Conservation (phyloP, 2,797 vertebrate genomes). For the Mus spretus region DNA sequence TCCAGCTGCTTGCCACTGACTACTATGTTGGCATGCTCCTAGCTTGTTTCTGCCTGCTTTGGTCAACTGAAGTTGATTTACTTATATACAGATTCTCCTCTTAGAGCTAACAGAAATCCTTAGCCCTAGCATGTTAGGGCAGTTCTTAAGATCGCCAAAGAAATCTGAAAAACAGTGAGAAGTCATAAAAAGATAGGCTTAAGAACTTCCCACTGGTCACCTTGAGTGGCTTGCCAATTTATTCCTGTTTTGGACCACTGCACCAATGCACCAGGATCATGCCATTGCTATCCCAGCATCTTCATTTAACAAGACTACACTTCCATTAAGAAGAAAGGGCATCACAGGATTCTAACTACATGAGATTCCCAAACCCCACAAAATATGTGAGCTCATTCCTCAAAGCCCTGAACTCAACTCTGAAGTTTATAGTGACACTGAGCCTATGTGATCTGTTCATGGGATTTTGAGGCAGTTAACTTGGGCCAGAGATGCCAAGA, state of each 20-base stretch:
- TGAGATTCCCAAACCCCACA: background rate
- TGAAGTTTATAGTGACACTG: background rate
- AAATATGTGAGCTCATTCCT: background rate
- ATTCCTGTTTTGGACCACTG: background rate
- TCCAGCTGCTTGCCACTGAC: background rate
- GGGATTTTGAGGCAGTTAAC: background rate
- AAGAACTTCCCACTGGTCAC: background rate
- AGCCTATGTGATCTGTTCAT: background rate
- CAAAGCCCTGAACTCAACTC: background rate
- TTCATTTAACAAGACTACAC: background rate
- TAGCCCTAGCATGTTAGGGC: background rate
- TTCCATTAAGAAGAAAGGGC: background rate
- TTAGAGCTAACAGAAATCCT: background rate
- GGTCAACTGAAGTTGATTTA: background rate
- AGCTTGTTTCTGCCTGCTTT: background rate
- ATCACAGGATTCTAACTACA: background rate
- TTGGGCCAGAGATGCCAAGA: background rate
- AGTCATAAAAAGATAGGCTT: conserved; percentile 16
- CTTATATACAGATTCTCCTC: background rate
- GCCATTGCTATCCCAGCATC: background rate
- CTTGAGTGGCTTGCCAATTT: background rate
- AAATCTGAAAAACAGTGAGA: conserved; percentile 2
- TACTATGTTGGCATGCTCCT: background rate
- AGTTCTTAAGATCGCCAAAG: background rate
- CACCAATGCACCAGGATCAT: background rate